A percentile compares a stretch with the other conserved stretches of the same genome.
Conservation (phyloP, 2,888 invertebrate species). For the Sminthurides aquaticus region DNA sequence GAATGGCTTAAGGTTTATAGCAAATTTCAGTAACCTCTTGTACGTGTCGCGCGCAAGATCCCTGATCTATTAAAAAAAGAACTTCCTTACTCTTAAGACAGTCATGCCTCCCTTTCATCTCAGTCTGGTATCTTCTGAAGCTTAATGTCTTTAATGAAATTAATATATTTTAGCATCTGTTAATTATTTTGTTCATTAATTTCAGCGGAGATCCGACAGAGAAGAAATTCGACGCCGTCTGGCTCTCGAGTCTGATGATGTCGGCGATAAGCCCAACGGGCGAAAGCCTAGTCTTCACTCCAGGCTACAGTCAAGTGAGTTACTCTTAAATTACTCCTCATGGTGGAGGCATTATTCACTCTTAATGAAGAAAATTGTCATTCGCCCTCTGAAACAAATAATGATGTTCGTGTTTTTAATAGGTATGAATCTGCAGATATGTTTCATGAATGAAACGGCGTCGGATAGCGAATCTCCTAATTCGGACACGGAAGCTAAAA, state of each 20-base stretch:
- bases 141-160: too few species aligned
- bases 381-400: not conserved
- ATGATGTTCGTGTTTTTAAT: constrained; percentile 27
- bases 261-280: constrained; percentile 59
- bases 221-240: constrained; percentile 82
- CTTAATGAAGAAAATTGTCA: not conserved
- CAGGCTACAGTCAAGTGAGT: constrained; percentile 58
- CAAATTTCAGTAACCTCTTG: too few species aligned
- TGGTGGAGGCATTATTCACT: not conserved
- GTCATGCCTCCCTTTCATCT: too few species aligned
- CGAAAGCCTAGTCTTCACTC: constrained; percentile 82
- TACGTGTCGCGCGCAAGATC: too few species aligned
- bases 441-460: constrained; percentile 89
- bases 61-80: too few species aligned
- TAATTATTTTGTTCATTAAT: constrained; percentile 12
- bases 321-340: not conserved
- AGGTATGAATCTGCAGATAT: constrained; percentile 90
- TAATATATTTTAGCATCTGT: too few species aligned
- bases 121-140: too few species aligned
- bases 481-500: constrained; percentile 60
- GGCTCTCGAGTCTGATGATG: constrained; percentile 70
- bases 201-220: constrained; percentile 77
- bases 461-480: constrained; percentile 73
- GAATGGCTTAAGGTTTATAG: too few species aligned
- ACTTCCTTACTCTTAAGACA: too few species aligned